phyloP scores from a whole-genome alignment of 2,113 vertebrate genomes.

The Chaetodon auriga region DNA sequence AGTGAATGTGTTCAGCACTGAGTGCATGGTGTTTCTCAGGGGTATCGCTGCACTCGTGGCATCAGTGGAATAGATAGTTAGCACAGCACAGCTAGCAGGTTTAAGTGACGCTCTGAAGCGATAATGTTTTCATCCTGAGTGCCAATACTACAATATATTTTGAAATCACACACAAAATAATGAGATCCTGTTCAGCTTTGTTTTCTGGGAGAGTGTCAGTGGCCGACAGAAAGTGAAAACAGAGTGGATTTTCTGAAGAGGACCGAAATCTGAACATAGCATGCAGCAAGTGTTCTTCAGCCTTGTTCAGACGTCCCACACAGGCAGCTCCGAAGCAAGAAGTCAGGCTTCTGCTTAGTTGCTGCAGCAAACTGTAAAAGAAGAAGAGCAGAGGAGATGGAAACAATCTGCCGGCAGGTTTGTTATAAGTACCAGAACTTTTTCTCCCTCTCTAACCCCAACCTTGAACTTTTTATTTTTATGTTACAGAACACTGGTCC shows the following conservation, averaged over 20 bases:
- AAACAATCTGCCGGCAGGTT: slow-evolving; percentile 19
- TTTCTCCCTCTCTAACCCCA: background rate
- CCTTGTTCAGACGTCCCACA: slow-evolving; percentile 25
- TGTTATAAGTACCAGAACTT: background rate
- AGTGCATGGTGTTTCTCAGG: background rate
- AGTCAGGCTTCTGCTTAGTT: slow-evolving; percentile 18
- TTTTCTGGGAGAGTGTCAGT: background rate
- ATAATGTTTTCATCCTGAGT: background rate
- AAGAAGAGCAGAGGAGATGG: background rate
- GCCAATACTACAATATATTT: background rate
- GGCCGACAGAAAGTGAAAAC: slow-evolving; percentile 1
- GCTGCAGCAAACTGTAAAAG: slow-evolving; percentile 5
- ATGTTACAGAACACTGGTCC: background rate
- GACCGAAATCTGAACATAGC: slow-evolving; percentile 7
- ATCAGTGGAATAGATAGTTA: background rate
- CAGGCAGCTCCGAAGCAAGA: slow-evolving; percentile 7
- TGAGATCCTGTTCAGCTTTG: slow-evolving; percentile 1
- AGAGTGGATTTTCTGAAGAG: slow-evolving; percentile 6
- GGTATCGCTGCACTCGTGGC: background rate
- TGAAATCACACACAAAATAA: background rate
- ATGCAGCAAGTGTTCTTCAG: slow-evolving; percentile 16
- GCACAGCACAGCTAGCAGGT: background rate
- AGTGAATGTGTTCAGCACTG: background rate
- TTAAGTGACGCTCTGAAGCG: background rate
- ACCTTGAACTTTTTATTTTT: background rate